A percentile compares a stretch with the other conserved stretches of the same genome.
These are phyloP conservation scores for Hypsibius dujardini DNA, from an alignment of 1,140 invertebrate genomes.

Conservation along the genomic window DNA sequence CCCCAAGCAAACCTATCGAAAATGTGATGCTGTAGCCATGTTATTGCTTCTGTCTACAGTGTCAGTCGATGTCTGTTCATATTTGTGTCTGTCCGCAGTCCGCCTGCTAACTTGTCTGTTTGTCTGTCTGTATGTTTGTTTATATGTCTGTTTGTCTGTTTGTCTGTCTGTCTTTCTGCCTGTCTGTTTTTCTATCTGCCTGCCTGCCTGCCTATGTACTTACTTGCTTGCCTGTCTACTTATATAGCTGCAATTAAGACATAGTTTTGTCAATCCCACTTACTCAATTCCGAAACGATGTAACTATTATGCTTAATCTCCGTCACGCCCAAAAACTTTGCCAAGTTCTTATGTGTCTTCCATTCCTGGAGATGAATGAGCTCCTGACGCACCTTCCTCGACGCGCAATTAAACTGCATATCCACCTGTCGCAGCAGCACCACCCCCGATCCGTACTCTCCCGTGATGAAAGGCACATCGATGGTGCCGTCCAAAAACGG, in stretches of 20 bases:
- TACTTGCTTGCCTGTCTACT: too few species aligned
- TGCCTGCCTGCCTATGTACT: too few species aligned
- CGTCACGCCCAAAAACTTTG: not conserved
- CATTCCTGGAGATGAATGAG: constrained; percentile 11
- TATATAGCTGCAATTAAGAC: too few species aligned
- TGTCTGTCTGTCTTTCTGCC: too few species aligned
- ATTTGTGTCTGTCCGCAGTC: too few species aligned
- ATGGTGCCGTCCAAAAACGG: not conserved
- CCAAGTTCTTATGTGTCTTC: not conserved
- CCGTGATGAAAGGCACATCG: not conserved
- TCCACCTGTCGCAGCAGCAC: not conserved
- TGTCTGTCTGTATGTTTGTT: too few species aligned
- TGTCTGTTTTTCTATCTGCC: too few species aligned
- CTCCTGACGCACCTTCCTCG: not conserved
- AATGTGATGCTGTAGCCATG: not conserved
- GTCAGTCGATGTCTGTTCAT: too few species aligned
- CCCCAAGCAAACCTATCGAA: not conserved
- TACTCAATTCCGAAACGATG: constrained; percentile 11
- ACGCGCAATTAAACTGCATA: not conserved
- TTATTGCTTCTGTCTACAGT: too few species aligned
- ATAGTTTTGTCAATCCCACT: not conserved
- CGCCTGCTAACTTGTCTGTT: too few species aligned
- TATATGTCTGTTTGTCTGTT: too few species aligned
- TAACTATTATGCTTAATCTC: not conserved
- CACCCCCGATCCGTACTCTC: not conserved